Percentiles rank a stretch among this genome's conserved stretches.
These are phyloP conservation scores for Apotomis turbidana DNA, from an alignment of 2,888 invertebrate species.

Conservation along the genomic window DNA sequence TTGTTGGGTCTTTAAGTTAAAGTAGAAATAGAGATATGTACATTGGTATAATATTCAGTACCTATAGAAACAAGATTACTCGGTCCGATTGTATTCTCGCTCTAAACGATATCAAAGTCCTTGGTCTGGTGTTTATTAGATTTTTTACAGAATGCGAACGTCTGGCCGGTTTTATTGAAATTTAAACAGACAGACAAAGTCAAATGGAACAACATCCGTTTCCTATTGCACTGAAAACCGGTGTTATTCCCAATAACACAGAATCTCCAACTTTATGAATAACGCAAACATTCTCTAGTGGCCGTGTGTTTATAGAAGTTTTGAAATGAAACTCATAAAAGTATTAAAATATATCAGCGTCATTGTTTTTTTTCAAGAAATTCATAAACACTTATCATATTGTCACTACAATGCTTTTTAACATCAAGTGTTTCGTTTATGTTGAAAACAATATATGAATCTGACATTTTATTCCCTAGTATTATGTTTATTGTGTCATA, in stretches of 20 bases:
- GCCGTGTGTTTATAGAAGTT: conserved; percentile 14
- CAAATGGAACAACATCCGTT: conserved; percentile 72
- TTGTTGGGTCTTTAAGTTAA: too few relatives aligned
- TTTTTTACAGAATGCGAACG: conserved; percentile 53
- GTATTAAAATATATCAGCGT: not conserved
- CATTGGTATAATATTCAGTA: too few relatives aligned
- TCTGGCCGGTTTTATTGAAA: conserved; percentile 62
- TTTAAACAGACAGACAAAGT: conserved; percentile 63
- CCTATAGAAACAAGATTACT: not conserved
- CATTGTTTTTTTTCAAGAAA: not conserved
- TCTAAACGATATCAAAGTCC: conserved; percentile 18
- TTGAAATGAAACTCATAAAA: conserved; percentile 6
- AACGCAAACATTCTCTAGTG: conserved; percentile 27
- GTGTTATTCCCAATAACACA: conserved; percentile 62
- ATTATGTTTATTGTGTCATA: conserved; percentile 24
- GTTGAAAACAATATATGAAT: conserved; percentile 23
- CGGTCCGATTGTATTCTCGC: conserved; percentile 4
- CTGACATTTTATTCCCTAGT: conserved; percentile 19
- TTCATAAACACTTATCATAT: conserved; percentile 1
- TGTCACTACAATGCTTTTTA: conserved; percentile 22
- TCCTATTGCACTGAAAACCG: conserved; percentile 63
- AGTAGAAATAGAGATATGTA: too few relatives aligned
- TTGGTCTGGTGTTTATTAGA: conserved; percentile 45
- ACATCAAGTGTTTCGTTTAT: conserved; percentile 4
- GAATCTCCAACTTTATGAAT: conserved; percentile 47